Conservation (phyloP, 2,888 invertebrate genomes). For the Gasteruption jaculator region DNA sequence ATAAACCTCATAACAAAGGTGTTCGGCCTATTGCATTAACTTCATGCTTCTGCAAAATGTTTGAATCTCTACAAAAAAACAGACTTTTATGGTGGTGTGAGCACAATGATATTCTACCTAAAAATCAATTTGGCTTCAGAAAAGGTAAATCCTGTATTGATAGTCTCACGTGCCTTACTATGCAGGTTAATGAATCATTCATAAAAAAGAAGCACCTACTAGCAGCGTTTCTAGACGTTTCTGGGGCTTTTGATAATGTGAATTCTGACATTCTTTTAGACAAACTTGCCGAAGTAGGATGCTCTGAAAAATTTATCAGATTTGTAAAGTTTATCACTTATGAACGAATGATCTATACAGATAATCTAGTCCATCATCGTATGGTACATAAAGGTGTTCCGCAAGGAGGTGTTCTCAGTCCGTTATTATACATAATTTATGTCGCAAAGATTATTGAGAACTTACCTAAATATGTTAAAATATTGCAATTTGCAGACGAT, state of each 20-base stretch:
- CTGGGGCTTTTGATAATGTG: constrained; percentile 22
- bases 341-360: neutral
- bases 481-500: constrained; percentile 5
- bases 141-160: constrained; percentile 21
- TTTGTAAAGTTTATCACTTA: constrained; percentile 12
- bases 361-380: neutral
- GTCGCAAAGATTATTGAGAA: neutral
- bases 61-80: constrained; percentile 19
- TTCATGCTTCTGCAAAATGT: constrained; percentile 20
- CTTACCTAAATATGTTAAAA: neutral
- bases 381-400: constrained; percentile 16
- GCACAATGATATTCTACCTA: constrained; percentile 14
- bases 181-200: constrained; percentile 14
- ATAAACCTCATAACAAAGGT: constrained; percentile 14
- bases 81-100: constrained; percentile 22
- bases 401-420: constrained; percentile 21
- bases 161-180: constrained; percentile 14
- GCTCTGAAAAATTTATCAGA: constrained; percentile 10
- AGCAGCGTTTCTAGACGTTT: constrained; percentile 23
- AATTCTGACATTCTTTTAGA: constrained; percentile 15
- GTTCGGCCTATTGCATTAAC: constrained; percentile 20
- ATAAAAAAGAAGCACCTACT: constrained; percentile 5
- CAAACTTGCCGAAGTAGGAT: constrained; percentile 10
- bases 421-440: constrained; percentile 18
- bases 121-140: constrained; percentile 18